Evolutionary conservation across 2,888 invertebrate genomes (phyloP).

Genomic region (Xanthorhoe designata): DNA sequence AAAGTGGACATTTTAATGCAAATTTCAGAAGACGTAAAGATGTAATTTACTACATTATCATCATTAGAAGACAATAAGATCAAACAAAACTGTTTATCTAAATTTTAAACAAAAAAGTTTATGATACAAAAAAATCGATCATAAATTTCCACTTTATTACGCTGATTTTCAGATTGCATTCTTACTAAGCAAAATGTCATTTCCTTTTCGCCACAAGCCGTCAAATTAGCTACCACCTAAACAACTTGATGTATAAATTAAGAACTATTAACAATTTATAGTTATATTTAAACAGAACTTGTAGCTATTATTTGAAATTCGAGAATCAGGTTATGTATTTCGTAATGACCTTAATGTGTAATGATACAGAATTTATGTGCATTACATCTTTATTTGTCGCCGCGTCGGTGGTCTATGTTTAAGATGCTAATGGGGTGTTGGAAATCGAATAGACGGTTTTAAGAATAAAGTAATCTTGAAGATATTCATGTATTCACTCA

Average conservation of each 20-base stretch:
- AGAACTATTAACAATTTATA: slow-evolving; percentile 14
- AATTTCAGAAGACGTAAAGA: slow-evolving; percentile 42
- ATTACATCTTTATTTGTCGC: background rate
- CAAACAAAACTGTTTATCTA: background rate
- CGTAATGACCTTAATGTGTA: slow-evolving; percentile 6
- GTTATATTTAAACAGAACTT: background rate
- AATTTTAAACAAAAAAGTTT: slow-evolving; percentile 28
- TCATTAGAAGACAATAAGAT: slow-evolving; percentile 27
- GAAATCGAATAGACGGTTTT: background rate
- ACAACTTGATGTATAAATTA: slow-evolving; percentile 13
- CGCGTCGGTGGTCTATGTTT: slow-evolving; percentile 2
- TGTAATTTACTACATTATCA: slow-evolving; percentile 38
- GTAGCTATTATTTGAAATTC: background rate
- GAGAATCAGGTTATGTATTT: slow-evolving; percentile 6
- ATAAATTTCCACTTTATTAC: slow-evolving; percentile 26
- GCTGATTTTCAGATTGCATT: slow-evolving; percentile 25
- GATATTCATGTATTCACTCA: background rate
- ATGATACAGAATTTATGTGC: background rate
- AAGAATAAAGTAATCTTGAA: background rate
- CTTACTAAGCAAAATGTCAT: slow-evolving; percentile 35
- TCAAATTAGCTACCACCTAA: slow-evolving; percentile 26
- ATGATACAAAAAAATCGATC: slow-evolving; percentile 10
- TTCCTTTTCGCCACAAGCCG: slow-evolving; percentile 27
- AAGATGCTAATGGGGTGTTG: slow-evolving; percentile 2
- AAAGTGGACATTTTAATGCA: slow-evolving; percentile 46